Base-by-base conservation (phyloP, 2,888 invertebrate genomes). In the Acholoe squamosa region DNA sequence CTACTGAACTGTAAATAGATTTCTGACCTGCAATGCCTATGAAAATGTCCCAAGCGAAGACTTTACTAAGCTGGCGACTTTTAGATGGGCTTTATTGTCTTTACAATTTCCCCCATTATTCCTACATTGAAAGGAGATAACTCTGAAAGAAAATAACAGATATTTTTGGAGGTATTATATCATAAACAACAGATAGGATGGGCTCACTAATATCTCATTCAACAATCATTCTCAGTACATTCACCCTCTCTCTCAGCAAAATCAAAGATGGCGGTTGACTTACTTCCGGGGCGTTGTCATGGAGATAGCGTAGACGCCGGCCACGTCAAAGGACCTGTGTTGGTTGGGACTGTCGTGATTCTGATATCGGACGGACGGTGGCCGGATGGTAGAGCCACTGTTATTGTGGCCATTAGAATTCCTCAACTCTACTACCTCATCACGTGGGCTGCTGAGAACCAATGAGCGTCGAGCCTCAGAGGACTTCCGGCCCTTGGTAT, bases 271-370 rank as follows among this genome's bases (percentile, higher is more conserved):
- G 61, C 31, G 76, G 76, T 28, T 76, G 76, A 86, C 86, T 86
- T 86, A 86, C 86, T 86, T 86, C 25, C 56, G 52, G 52, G 86
- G 86, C 33, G 86, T 86, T n/a, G 86, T 86, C 54, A 86, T 52
- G 56, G 86, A 56, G 33, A 52, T 31, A 28, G 86, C 86, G 54
- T 86, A 86, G 28, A 89, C 80, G 51, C 76, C 90, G 28, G 76
- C 52, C 34, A 76, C 76, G 33, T 90, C 84, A 28, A 89, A 76
- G 80, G 84, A 91, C 33, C 91, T 91, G n/a, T 91, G 92, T 31
- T 91, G 92, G 91, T 93, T 92, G n/a, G 93, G 93, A 84, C 92
- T 93, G 88, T 93, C 93, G 86, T 86, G 54, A n/a, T 94, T 94
- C 92, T 94, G 94, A 91, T 94, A 94, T 16, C 77, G 90, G 31